These are phyloP conservation scores for Pan troglodytes DNA, from an alignment of 2,113 vertebrate species.

Conservation along the genomic window DNA sequence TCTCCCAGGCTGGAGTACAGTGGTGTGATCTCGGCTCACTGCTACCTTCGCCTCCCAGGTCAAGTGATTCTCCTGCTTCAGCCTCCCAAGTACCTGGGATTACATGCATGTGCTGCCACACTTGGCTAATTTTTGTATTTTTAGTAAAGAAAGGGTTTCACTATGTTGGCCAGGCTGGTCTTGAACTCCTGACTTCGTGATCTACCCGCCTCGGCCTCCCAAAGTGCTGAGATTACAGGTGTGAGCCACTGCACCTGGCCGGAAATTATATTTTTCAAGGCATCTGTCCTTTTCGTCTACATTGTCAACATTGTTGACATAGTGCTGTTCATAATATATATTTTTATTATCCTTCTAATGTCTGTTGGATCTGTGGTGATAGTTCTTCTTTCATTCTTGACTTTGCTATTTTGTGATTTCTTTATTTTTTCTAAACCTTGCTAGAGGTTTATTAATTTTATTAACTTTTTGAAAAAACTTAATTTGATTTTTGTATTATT, in stretches of 20 bases:
- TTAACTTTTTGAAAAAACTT: background rate
- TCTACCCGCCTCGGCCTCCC: too few relatives aligned
- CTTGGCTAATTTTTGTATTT: too few relatives aligned
- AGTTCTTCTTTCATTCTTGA: background rate
- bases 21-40: too few relatives aligned
- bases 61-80: too few relatives aligned
- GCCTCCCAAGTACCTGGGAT: too few relatives aligned
- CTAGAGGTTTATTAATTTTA: background rate
- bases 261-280: background rate
- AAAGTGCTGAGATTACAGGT: too few relatives aligned
- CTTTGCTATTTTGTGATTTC: background rate
- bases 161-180: too few relatives aligned
- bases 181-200: too few relatives aligned
- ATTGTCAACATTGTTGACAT: background rate
- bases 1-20: too few relatives aligned
- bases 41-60: too few relatives aligned
- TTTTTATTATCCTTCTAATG: background rate
- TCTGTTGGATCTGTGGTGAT: background rate
- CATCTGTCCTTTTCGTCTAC: background rate
- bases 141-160: too few relatives aligned
- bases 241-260: rapidly evolving
- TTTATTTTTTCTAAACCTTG: background rate
- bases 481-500: background rate
- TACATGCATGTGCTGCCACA: too few relatives aligned
- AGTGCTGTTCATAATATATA: background rate